Evolutionary conservation across 2,113 vertebrate species (phyloP), one percentile per base, ranked within the genome.

Genomic region (Thryonomys swinderianus): DNA sequence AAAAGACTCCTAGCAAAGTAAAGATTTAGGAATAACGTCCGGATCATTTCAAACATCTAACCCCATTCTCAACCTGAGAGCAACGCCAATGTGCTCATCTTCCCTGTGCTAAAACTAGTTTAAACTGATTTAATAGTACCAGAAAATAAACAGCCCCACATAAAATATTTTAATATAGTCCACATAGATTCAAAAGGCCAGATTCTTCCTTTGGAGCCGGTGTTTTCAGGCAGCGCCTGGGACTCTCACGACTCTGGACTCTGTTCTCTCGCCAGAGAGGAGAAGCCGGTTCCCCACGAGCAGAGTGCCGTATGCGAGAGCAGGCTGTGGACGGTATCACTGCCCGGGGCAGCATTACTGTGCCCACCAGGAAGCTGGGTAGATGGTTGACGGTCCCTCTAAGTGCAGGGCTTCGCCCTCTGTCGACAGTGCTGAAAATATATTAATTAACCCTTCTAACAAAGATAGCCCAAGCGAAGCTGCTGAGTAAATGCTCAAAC

Each of bases 401-500:
- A 79, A 64, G 9, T 73, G 30, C 10, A 69, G 32, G 23, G 10
- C n/a, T 91, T 34, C 42, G 53, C 13, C 69, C 13, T 78, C 45
- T 6, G 11, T 27, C 85, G 67, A 79, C 27, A 59, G 27, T 74
- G 37, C 51, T 91, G 81, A 83, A 88, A 91, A 67, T 57, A 53
- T 37, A 74, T 82, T 51, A 85, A 96, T 88, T 94, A 85, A 85
- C 27, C 40, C 4, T 64, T 64, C 25, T 67, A 79, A 73, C 13
- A 34, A 66, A 95, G 55, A 37, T 27, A 93, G 34, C n/a, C 32
- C 37, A 62, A 93, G 61, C 13, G 79, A 82, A 76, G 14, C 3
- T 55, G 18, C 34, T 76, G 85, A 81, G 16, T 34, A 7, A 88
- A 93, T 79, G 95, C 53, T 91, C 66, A 30, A 82, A 81, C 94